A percentile compares a stretch with the other conserved stretches of the same genome.
These are phyloP conservation scores for Anguilla marmorata DNA, from an alignment of 2,797 vertebrate species.

Conservation along the genomic window DNA sequence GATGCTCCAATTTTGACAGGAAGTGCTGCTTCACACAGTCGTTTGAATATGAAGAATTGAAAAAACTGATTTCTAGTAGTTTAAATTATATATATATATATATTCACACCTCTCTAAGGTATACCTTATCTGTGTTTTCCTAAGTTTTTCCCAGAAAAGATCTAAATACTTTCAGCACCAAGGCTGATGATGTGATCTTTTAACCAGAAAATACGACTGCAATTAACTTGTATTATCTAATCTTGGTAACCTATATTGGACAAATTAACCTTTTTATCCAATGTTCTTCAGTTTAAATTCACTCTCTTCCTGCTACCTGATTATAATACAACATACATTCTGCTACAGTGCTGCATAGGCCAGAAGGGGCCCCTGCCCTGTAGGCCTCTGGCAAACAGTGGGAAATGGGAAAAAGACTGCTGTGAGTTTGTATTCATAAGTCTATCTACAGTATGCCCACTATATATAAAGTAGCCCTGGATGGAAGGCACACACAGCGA, in stretches of 20 bases:
- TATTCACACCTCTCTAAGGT: neutral
- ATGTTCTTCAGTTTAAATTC: constrained; percentile 8
- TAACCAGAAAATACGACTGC: neutral
- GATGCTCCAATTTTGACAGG: neutral
- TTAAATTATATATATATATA: neutral
- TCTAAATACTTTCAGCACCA: neutral
- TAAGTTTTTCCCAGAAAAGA: neutral
- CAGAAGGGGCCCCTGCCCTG: neutral
- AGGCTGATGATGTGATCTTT: constrained; percentile 13
- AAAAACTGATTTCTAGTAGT: neutral
- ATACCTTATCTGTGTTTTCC: neutral
- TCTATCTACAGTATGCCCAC: neutral
- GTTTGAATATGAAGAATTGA: neutral
- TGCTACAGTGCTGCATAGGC: neutral
- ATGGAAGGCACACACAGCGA: neutral
- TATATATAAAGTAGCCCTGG: neutral
- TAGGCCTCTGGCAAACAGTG: neutral
- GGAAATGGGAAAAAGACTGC: neutral
- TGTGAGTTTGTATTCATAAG: neutral
- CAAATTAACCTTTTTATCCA: neutral
- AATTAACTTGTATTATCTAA: constrained; percentile 12
- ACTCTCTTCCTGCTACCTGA: neutral
- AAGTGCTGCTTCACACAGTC: neutral
- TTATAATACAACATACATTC: neutral
- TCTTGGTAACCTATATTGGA: neutral